Base-by-base conservation (phyloP, 2,888 invertebrate genomes). In the Heliconius aoede region DNA sequence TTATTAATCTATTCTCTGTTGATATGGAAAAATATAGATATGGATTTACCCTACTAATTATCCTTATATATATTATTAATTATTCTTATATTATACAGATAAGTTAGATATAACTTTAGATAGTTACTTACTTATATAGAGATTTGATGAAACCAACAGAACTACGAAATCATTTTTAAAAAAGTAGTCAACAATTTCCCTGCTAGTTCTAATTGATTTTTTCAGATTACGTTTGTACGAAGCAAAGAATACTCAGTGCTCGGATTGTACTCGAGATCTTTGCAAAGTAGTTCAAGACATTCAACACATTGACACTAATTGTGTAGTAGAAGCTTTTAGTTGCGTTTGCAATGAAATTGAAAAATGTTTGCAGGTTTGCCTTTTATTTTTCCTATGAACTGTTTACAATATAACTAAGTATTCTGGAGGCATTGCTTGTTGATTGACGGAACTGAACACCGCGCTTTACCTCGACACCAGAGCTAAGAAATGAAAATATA, bases 171-270 rank as follows among this genome's bases (percentile, higher is more conserved):
- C 0, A 46, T 46, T 46, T 46, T 0, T 7, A 55, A 55, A 55
- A n/a, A 46, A 18, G 18, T n/a, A n/a, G n/a, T 8, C 9, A 4
- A n/a, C 4, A 36, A 15, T 3, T 36, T 65, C 36, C 15, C 64
- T 24, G 51, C 15, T 30, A 73, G n/a, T 30, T 15, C 60, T 26
- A 32, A 55, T 55, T 30, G 15, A 3, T 69, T 55, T 36, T 73
- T 90, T 73, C 91, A 92, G 93, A 81, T 86, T 93, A 78, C 91
- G 92, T 79, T 86, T 93, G 28, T 92, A 91, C 80, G 89, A 88
- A 82, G 86, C 90, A 13, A 86, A 84, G 71, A 86, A 87, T 62
- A 81, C 86, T 30, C 77, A 82, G 15, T 74, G 81, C 40, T 78
- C 83, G 7, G 79, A 82, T 3, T 89, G 90, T 82, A 85, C 79